Base-by-base conservation (phyloP, 2,888 invertebrate genomes). In the Melanophora roralis region DNA sequence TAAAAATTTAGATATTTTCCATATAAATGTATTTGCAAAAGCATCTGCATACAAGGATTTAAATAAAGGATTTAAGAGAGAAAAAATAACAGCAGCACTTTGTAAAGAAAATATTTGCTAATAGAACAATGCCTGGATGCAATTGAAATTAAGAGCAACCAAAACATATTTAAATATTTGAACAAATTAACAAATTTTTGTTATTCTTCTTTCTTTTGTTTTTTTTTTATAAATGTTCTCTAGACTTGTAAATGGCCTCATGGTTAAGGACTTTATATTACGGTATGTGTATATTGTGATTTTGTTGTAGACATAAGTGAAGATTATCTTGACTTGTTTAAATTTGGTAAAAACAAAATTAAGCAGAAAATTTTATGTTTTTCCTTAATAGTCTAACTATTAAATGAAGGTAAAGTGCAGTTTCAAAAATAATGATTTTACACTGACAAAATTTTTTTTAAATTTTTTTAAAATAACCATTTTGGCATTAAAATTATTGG, bases 321-420 rank as follows among this genome's bases (percentile, higher is more conserved):
- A 59, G 59, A 67, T 74, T 67, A 74, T 67, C 32, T 43, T 36
- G 43, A 59, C 59, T 67, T 67, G 59, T 49, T 16, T 74, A 51
- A 67, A 74, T 67, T 74, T 67, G 74, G 21, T 67, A 67, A 74
- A 59, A 74, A 74, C 74, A 67, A 67, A 59, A 67, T 74, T 59
- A 74, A 67, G 74, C 49, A 67, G 34, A 60, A 47, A 14, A 16
- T 47, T 57, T 43, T 69, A 38, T 53, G 34, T 47, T 14, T 40
- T 43, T 43, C 19, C 19, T 55, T 9, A 36, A 36, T 57, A 47
- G 19, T 55, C 36, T 11, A 64, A 64, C 45, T 38, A 38, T 45
- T 47, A 47, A 73, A 55, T 45, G 21, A 14, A 49, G 47, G 49
- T 49, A 40, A n/a, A 43, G n/a, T 59, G 53, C 12, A 36, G 21